A percentile compares a stretch with the other conserved stretches of the same genome.
Conservation (phyloP, 2,888 invertebrate species). For the Deroplatys truncata region DNA sequence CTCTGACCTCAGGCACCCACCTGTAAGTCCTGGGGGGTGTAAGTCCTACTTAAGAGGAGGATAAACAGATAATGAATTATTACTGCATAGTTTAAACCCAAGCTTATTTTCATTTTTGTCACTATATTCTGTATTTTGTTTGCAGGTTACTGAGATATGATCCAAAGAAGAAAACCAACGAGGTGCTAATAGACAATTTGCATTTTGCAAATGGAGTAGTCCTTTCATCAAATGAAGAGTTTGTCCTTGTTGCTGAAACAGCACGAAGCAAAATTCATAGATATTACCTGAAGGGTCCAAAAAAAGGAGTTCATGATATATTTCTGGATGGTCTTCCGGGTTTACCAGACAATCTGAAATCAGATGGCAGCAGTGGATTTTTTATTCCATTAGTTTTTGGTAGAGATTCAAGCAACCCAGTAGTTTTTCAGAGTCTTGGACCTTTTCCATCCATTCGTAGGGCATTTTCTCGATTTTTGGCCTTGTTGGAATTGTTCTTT, state of each 20-base stretch:
- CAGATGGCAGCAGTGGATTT: constrained; percentile 60
- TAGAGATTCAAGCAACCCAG: constrained; percentile 56
- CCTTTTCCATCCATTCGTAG: constrained; percentile 62
- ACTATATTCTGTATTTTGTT: constrained; percentile 19
- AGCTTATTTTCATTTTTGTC: not conserved
- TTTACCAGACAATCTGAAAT: constrained; percentile 60
- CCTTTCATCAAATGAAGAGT: constrained; percentile 75
- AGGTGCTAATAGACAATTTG: constrained; percentile 69
- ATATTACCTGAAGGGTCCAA: constrained; percentile 75
- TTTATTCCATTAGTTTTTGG: constrained; percentile 57
- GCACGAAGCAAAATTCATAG: constrained; percentile 57
- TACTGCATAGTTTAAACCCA: too few relatives aligned
- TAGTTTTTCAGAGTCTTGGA: constrained; percentile 51
- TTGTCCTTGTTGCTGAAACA: constrained; percentile 75
- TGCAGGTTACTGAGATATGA: constrained; percentile 76
- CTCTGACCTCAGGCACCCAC: too few relatives aligned
- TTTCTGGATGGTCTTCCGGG: constrained; percentile 81
- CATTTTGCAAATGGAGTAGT: constrained; percentile 87
- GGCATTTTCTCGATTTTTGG: constrained; percentile 57
- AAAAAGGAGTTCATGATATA: constrained; percentile 72
- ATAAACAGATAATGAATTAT: too few relatives aligned
- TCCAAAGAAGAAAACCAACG: constrained; percentile 69
- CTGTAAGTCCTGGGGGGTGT: too few relatives aligned
- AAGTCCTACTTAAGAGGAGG: too few relatives aligned
- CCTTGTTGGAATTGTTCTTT: constrained; percentile 60